These are phyloP conservation scores for Hydrolagus colliei DNA, from an alignment of 2,797 vertebrate species.

Conservation along the genomic window DNA sequence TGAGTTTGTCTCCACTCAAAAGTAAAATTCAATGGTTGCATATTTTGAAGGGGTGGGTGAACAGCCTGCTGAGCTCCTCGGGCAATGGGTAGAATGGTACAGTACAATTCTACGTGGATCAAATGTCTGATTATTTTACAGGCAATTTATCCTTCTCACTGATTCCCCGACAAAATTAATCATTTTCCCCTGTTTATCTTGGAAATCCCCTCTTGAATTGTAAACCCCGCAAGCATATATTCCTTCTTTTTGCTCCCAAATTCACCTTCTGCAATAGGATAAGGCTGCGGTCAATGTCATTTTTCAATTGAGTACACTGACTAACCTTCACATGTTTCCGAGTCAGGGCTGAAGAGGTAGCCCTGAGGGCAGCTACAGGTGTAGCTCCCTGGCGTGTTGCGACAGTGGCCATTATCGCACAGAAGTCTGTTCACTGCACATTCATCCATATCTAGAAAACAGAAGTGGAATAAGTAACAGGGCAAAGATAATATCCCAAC, in stretches of 20 bases:
- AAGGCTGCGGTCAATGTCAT: background rate
- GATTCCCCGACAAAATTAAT: too few species aligned
- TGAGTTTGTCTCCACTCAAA: background rate
- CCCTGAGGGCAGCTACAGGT: conserved; percentile 81
- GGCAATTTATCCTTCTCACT: too few species aligned
- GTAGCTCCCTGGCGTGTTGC: conserved; percentile 92
- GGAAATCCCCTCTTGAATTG: too few species aligned
- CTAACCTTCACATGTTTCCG: conserved; percentile 68
- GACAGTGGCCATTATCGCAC: conserved; percentile 88
- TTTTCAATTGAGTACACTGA: background rate
- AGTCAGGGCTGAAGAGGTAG: conserved; percentile 66
- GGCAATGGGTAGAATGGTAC: background rate
- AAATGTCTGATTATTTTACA: too few species aligned
- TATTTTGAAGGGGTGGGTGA: background rate
- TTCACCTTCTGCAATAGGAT: too few species aligned
- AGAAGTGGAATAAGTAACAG: background rate
- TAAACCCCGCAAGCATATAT: too few species aligned
- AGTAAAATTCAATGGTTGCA: background rate
- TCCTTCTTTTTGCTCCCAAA: background rate
- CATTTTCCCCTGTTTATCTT: too few species aligned
- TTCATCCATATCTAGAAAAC: conserved; percentile 81
- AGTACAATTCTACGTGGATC: background rate
- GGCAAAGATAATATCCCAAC: background rate
- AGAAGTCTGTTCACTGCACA: conserved; percentile 84
- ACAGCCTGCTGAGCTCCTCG: background rate